phyloP scores from a whole-genome alignment of 2,113 vertebrate species.

The Plestiodon gilberti region DNA sequence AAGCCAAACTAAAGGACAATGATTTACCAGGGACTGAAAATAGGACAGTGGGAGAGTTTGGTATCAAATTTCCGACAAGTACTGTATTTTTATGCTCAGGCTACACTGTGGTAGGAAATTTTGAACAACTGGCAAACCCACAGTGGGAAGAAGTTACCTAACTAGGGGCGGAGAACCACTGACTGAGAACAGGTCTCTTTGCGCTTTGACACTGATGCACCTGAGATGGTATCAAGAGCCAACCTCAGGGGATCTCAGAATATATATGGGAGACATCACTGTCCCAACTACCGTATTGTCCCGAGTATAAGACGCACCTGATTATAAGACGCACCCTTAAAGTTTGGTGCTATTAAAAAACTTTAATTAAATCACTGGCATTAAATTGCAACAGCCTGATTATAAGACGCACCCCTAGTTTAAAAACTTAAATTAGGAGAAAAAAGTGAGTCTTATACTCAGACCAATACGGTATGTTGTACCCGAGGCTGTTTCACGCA shows the following conservation, averaged over 20 bases:
- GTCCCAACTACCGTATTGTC: no score
- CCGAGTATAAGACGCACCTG: no score
- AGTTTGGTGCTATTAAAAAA: no score
- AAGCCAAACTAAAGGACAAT: background rate
- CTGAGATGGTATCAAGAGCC: no score
- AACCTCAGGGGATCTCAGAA: background rate
- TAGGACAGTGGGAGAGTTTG: background rate
- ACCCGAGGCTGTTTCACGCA: no score
- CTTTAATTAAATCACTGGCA: no score
- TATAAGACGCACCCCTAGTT: no score
- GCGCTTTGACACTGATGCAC: background rate
- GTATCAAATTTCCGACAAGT: background rate
- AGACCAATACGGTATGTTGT: no score
- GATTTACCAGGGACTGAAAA: background rate
- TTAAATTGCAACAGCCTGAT: no score
- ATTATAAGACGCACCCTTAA: no score
- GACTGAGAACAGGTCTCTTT: background rate
- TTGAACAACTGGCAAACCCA: background rate
- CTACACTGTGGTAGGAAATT: background rate
- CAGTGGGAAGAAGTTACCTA: background rate
- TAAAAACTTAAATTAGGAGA: no score
- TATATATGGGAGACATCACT: background rate
- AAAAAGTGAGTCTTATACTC: no score
- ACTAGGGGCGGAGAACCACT: background rate
- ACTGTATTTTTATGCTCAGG: background rate